A percentile compares a stretch with the other conserved stretches of the same genome.
These are phyloP conservation scores for Urocitellus parryii DNA, from an alignment of 2,113 vertebrate genomes.

Conservation along the genomic window DNA sequence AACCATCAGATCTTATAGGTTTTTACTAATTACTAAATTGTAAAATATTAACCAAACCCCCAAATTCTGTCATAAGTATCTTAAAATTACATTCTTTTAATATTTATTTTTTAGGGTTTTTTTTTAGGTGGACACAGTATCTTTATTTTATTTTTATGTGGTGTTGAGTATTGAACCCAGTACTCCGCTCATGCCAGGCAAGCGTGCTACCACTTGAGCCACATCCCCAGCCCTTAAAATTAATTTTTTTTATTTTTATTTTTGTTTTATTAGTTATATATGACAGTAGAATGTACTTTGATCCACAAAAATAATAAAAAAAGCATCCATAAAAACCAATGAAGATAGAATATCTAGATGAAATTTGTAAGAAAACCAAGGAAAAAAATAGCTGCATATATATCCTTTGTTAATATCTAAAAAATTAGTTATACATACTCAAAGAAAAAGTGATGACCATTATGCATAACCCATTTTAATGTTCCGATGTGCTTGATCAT, in stretches of 20 bases:
- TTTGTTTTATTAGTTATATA: too few relatives aligned
- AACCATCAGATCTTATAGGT: background rate
- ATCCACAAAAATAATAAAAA: constrained; percentile 17
- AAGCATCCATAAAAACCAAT: background rate
- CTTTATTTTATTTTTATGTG: too few relatives aligned
- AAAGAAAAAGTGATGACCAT: background rate
- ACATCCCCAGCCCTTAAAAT: too few relatives aligned
- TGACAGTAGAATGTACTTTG: too few relatives aligned
- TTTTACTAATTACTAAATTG: background rate
- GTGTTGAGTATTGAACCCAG: too few relatives aligned
- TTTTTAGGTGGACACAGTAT: too few relatives aligned
- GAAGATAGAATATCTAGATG: background rate
- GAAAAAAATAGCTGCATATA: background rate
- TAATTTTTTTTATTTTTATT: too few relatives aligned
- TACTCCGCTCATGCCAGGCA: too few relatives aligned
- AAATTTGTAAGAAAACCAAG: background rate
- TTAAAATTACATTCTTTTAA: background rate
- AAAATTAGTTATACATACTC: background rate
- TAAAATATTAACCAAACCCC: background rate
- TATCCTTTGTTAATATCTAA: constrained; percentile 6
- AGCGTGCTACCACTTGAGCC: too few relatives aligned
- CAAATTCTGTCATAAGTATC: background rate
- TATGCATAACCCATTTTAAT: background rate
- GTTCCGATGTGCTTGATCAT: background rate
- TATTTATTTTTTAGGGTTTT: too few relatives aligned